Evolutionary conservation across 2,888 invertebrate species (phyloP).

Genomic region (Teleogryllus oceanicus): DNA sequence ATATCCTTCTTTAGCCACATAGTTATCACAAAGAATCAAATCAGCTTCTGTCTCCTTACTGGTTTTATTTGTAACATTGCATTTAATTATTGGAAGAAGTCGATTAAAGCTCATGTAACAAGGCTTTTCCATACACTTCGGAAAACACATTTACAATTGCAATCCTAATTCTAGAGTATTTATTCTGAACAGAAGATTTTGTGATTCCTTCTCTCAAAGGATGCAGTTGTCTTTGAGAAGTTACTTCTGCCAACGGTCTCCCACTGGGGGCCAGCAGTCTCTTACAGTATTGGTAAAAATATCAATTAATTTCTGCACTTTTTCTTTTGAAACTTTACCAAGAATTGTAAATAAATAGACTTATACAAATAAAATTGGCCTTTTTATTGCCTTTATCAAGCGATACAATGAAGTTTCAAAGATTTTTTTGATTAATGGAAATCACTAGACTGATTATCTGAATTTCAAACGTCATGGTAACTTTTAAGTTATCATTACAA

Average conservation of each 20-base stretch:
- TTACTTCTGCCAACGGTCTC: background rate
- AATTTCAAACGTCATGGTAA: background rate
- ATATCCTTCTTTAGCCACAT: background rate
- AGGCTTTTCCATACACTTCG: background rate
- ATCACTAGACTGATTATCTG: background rate
- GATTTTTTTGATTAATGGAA: background rate
- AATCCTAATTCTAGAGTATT: background rate
- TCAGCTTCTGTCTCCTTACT: background rate
- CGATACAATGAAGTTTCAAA: background rate
- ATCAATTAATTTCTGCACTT: background rate
- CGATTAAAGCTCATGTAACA: background rate
- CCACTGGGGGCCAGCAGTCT: background rate
- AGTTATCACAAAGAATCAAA: background rate
- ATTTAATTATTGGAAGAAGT: background rate
- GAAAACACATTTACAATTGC: background rate
- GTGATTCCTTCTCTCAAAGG: background rate
- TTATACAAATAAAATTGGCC: background rate
- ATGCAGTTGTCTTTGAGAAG: background rate
- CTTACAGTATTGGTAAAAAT: slow-evolving; percentile 4
- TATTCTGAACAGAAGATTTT: background rate
- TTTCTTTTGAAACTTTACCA: background rate
- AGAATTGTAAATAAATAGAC: slow-evolving; percentile 7
- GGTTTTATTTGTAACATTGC: background rate
- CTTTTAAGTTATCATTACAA: background rate
- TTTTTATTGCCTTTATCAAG: background rate